These are phyloP conservation scores for Lepidocolaptes lacrymiger DNA, from an alignment of 2,797 vertebrate genomes.

Conservation along the genomic window DNA sequence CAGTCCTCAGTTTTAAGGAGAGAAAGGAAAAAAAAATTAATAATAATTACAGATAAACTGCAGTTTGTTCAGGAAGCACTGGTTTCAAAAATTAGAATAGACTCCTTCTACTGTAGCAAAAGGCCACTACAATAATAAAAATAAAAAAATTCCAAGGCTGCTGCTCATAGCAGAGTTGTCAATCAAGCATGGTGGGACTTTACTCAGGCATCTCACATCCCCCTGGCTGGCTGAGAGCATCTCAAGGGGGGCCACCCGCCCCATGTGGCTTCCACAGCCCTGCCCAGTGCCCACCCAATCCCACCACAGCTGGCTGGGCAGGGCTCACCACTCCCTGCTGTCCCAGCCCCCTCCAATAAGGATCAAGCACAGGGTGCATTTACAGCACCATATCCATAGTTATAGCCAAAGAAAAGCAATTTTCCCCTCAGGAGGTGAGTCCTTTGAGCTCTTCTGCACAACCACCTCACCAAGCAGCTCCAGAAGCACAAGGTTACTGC, in stretches of 20 bases:
- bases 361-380: not conserved
- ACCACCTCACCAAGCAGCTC: not conserved
- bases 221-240: not conserved
- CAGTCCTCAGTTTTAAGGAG: not conserved
- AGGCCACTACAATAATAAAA: not conserved
- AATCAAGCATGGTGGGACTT: fast-evolving
- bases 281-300: not conserved
- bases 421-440: not conserved
- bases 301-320: not conserved
- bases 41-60: not conserved
- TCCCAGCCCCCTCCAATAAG: fast-evolving
- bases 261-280: fast-evolving
- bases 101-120: not conserved
- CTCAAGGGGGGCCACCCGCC: fast-evolving
- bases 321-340: fast-evolving
- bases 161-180: fast-evolving
- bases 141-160: not conserved
- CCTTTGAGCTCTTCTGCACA: not conserved
- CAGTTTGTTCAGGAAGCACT: not conserved
- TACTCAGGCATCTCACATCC: fast-evolving
- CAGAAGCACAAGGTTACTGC: not conserved
- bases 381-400: fast-evolving
- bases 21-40: not conserved
- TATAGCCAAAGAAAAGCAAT: not conserved
- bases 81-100: not conserved